A percentile compares a stretch with the other conserved stretches of the same genome.
phyloP scores from a whole-genome alignment of 2,797 vertebrate genomes.

The Pseudocheirus occidentalis region DNA sequence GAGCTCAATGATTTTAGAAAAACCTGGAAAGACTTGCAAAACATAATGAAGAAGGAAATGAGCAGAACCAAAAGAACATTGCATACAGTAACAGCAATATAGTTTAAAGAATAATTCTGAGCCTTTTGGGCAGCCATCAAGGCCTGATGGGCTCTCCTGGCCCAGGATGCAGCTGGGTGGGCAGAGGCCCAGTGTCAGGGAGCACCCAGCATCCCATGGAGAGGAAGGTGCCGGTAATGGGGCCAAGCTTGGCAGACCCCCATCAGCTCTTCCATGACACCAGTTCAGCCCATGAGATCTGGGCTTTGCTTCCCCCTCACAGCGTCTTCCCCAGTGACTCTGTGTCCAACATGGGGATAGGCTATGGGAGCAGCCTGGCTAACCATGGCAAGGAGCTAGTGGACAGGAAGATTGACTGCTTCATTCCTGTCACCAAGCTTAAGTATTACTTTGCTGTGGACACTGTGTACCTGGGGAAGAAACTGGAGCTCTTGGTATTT shows the following conservation, averaged over 20 bases:
- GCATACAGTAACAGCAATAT: background rate
- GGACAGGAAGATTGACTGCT: slow-evolving; percentile 92
- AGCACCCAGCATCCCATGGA: slow-evolving; percentile 81
- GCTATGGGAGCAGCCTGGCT: slow-evolving; percentile 92
- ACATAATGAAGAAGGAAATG: background rate
- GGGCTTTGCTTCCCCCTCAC: slow-evolving; percentile 72
- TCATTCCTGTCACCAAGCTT: slow-evolving; percentile 91
- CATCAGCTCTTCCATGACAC: slow-evolving; percentile 93
- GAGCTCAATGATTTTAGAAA: background rate
- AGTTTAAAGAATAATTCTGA: background rate
- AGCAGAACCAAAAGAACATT: background rate
- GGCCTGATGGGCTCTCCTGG: no score
- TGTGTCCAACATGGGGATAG: slow-evolving; percentile 92
- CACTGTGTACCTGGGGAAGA: slow-evolving; percentile 92
- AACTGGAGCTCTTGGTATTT: slow-evolving; percentile 92
- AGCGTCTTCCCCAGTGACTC: slow-evolving; percentile 89
- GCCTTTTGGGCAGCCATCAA: no score
- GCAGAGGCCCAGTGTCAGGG: accelerated
- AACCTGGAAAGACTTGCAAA: background rate
- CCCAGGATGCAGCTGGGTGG: no score
- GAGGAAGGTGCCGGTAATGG: slow-evolving; percentile 84
- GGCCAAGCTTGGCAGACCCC: slow-evolving; percentile 80
- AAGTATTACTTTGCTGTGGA: slow-evolving; percentile 97
- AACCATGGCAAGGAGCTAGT: slow-evolving; percentile 92
- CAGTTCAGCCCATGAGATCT: slow-evolving; percentile 76